phyloP scores from a whole-genome alignment of 2,888 invertebrate species.

The Pardosa pseudoannulata region DNA sequence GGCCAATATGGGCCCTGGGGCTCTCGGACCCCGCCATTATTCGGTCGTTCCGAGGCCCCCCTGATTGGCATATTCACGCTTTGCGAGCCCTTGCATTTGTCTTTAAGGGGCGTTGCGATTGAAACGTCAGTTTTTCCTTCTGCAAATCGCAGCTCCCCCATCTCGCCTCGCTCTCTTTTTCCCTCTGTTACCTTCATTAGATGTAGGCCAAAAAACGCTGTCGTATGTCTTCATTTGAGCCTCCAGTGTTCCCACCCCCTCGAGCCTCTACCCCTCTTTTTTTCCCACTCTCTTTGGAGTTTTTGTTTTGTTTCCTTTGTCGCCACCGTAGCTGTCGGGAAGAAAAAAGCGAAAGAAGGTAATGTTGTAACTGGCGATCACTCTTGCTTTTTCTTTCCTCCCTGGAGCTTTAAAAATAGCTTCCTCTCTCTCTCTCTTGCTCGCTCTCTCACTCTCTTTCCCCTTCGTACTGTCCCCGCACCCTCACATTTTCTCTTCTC shows the following conservation, averaged over 20 bases:
- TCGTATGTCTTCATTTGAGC: slow-evolving; percentile 72
- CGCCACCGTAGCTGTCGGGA: slow-evolving; percentile 58
- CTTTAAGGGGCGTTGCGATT: slow-evolving; percentile 41
- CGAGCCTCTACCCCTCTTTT: neutral
- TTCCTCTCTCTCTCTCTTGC: slow-evolving; percentile 29
- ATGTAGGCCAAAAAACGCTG: slow-evolving; percentile 69
- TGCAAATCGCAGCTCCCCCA: neutral
- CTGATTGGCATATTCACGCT: slow-evolving; percentile 70
- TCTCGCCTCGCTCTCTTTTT: slow-evolving; percentile 18
- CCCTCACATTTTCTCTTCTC: slow-evolving; percentile 28
- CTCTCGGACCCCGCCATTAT: slow-evolving; percentile 37
- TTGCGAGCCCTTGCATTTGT: slow-evolving; percentile 47
- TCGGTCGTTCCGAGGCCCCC: slow-evolving; percentile 40
- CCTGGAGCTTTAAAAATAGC: slow-evolving; percentile 71
- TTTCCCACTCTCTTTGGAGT: slow-evolving; percentile 1
- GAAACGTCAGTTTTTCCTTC: slow-evolving; percentile 51
- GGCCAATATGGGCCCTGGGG: slow-evolving; percentile 31
- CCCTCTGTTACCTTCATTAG: slow-evolving; percentile 68
- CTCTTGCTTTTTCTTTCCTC: slow-evolving; percentile 55
- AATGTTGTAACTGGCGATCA: slow-evolving; percentile 69
- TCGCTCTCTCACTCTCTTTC: no score
- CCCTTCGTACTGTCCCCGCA: neutral
- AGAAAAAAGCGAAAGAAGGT: slow-evolving; percentile 33
- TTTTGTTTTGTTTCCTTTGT: slow-evolving; percentile 22
- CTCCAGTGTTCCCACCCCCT: slow-evolving; percentile 4